phyloP scores from a whole-genome alignment of 1,140 invertebrate genomes.

The Amyelois transitella region DNA sequence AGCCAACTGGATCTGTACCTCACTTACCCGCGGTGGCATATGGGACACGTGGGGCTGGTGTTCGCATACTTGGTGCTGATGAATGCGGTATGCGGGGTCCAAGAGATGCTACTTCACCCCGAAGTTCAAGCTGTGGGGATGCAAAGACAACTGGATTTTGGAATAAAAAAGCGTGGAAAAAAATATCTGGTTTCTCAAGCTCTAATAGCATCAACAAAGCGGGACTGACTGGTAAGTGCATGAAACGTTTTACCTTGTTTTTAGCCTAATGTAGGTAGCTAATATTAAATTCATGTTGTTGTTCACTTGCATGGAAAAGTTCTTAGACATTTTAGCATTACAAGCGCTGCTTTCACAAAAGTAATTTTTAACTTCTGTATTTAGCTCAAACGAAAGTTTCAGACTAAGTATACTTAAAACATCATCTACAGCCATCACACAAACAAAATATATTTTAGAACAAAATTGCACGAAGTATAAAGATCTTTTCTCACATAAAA shows the following conservation, averaged over 20 bases:
- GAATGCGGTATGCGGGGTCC: conserved; percentile 52
- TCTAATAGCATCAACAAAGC: conserved; percentile 79
- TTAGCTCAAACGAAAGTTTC: conserved; percentile 43
- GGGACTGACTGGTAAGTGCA: conserved; percentile 75
- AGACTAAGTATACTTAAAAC: conserved; percentile 25
- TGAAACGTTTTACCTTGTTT: conserved; percentile 18
- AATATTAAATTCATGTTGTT: background rate
- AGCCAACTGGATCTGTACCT: conserved; percentile 70
- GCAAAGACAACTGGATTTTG: conserved; percentile 77
- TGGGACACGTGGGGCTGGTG: conserved; percentile 61
- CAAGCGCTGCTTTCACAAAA: conserved; percentile 7
- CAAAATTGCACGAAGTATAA: conserved; percentile 29
- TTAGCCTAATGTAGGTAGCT: background rate
- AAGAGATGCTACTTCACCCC: conserved; percentile 47
- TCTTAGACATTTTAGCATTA: conserved; percentile 1
- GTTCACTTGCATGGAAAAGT: conserved; percentile 4
- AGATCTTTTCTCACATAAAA: conserved; percentile 45
- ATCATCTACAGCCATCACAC: conserved; percentile 25
- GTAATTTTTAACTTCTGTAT: conserved; percentile 38
- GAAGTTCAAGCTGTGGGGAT: conserved; percentile 68
- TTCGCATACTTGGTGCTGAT: conserved; percentile 58
- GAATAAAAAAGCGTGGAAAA: conserved; percentile 85
- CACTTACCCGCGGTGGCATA: conserved; percentile 72
- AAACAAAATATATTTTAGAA: conserved; percentile 28
- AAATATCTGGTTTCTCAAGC: conserved; percentile 81